Evolutionary conservation across 2,113 vertebrate genomes (phyloP), one percentile per base, ranked within the genome.

Genomic region (Rhagologus leucostigma): DNA sequence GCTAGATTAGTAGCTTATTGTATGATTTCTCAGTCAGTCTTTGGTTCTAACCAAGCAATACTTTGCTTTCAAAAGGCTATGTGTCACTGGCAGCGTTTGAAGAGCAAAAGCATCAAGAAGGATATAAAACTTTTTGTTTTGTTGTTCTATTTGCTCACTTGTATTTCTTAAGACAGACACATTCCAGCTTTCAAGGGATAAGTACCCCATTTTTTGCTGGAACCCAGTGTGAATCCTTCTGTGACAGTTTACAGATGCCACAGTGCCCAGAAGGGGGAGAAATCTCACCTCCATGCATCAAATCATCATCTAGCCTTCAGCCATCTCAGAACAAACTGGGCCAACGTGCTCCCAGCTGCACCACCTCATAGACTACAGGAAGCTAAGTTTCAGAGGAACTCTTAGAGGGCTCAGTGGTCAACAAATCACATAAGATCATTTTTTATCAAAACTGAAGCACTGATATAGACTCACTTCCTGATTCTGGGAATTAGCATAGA

Each of bases 321-420:
- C 10, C 17, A 16, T 16, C 27, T 74, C 69, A 67, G 55, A 77
- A 73, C 11, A 42, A 26, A 29, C 0, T 3, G 17, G 15, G 41
- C 41, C 2, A 7, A 13, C 0, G 0, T 6, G 0, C 10, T 60
- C 10, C 5, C 24, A 77, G n/a, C 19, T 53, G 49, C 67, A 47
- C 8, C 17, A 17, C 20, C 56, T 63, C 33, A 29, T 1, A 41
- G 35, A 13, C 46, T 64, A 16, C 0, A 1, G 30, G 18, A 84
- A 80, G 22, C 6, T 22, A 2, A 47, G 10, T 41, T 69, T 65
- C 49, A 14, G 1, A 18, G 2, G 16, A 6, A 84, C 5, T 11
- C 16, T 71, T 35, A 42, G 11, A 75, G 23, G 6, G 23, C 33
- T 82, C 57, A 29, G 9, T 18, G 24, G 22, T 7, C 20, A 7